Conservation (phyloP, 2,888 invertebrate species). For the Halictus quadricinctus region DNA sequence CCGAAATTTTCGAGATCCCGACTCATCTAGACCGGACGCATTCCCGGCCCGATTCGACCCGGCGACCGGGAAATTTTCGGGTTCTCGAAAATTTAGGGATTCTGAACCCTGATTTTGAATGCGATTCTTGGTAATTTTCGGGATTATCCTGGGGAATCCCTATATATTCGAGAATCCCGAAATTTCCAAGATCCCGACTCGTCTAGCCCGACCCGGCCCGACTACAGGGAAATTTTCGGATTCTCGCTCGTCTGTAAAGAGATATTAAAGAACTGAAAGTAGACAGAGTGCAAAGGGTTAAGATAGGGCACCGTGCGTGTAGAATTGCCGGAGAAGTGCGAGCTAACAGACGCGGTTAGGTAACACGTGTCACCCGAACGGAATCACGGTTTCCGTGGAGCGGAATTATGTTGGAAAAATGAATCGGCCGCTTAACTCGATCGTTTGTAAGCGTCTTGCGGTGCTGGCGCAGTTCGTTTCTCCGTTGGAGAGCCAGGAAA, state of each 20-base stretch:
- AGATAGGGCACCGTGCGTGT: background rate
- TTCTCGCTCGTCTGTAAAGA: background rate
- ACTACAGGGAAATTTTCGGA: background rate
- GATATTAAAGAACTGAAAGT: background rate
- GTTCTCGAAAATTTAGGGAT: too few relatives aligned
- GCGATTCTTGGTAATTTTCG: too few relatives aligned
- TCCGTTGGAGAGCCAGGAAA: conserved; percentile 23
- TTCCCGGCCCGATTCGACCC: too few relatives aligned
- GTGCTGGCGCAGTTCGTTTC: conserved; percentile 25
- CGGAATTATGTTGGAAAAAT: background rate
- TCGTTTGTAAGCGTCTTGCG: conserved; percentile 31
- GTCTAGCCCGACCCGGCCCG: background rate
- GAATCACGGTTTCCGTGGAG: background rate
- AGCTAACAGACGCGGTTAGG: background rate
- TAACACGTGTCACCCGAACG: background rate
- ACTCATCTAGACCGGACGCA: too few relatives aligned
- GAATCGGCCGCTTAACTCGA: conserved; percentile 25
- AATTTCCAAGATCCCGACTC: too few relatives aligned
- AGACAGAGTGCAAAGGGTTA: background rate
- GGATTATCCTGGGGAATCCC: too few relatives aligned
- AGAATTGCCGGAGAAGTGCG: background rate
- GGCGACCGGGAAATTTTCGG: too few relatives aligned
- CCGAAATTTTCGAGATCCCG: too few relatives aligned
- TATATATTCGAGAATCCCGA: background rate
- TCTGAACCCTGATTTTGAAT: too few relatives aligned